A percentile compares a stretch with the other conserved stretches of the same genome.
These are phyloP conservation scores for Epirrita christyi DNA, from an alignment of 2,888 invertebrate genomes.

Conservation along the genomic window DNA sequence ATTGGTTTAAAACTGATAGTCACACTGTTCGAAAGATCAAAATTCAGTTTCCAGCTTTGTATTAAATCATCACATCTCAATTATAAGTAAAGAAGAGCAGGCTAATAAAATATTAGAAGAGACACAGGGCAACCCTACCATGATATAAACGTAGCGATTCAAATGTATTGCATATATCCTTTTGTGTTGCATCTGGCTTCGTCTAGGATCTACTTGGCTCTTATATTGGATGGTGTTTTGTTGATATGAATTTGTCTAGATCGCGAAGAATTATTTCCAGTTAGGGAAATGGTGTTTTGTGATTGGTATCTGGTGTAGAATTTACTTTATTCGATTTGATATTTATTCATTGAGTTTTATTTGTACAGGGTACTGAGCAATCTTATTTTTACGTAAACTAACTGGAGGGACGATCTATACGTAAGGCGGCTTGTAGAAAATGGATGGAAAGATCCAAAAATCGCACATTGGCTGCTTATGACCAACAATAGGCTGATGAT, in stretches of 20 bases:
- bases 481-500: too few species aligned
- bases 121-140: conserved; percentile 40
- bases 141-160: conserved; percentile 65
- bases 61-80: too few species aligned
- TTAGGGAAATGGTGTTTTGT: conserved; percentile 23
- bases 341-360: not conserved
- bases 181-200: conserved; percentile 65
- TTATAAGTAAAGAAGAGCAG: too few species aligned
- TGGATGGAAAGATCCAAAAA: too few species aligned
- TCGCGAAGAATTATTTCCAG: conserved; percentile 28
- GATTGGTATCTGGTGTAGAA: conserved; percentile 13
- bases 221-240: conserved; percentile 37
- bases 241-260: conserved; percentile 34
- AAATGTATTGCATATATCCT: conserved; percentile 67
- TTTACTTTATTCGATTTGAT: conserved; percentile 9
- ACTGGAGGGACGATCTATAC: too few species aligned
- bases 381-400: too few species aligned
- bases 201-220: conserved; percentile 35
- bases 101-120: not conserved
- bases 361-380: not conserved
- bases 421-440: too few species aligned
- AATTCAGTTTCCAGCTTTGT: too few species aligned
- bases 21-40: too few species aligned
- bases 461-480: too few species aligned
- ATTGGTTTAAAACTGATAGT: too few species aligned